Evolutionary conservation across 2,888 invertebrate genomes (phyloP), one percentile per base, ranked within the genome.

Genomic region (Anticlea derivata): DNA sequence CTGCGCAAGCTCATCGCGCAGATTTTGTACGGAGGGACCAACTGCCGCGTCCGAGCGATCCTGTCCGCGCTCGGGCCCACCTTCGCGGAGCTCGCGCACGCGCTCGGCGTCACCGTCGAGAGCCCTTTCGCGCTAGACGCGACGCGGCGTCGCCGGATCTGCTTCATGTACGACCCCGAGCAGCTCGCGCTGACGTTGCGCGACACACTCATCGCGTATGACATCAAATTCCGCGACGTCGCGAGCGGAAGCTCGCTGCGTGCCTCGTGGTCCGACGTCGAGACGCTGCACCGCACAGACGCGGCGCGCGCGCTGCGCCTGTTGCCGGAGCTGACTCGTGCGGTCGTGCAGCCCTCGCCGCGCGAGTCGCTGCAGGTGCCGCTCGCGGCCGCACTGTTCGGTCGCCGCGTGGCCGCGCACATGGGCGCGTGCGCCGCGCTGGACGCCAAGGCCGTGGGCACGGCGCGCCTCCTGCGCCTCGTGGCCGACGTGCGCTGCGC

Each of bases 81-180:
- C 11, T 44, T 49, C 44, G 39, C 39, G 5, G 29, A 31, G 26
- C 40, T 49, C 2, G 48, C 53, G 48, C 7, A 13, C 7, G 38
- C 44, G 5, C 41, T 29, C 23, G 49, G 40, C 27, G 34, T 49
- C 31, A 27, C 38, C 23, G 30, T 22, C 20, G 38, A 44, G 44
- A 38, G 40, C 6, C 53, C 48, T 7, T 24, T 33, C 39, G 29
- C 26, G 13, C 12, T 37, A 7, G 29, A 37, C n/a, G 10, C 39
- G 23, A 7, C 34, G 22, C 12, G 22, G 6, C 22, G 35, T 26
- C 39, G 35, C 17, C 34, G 40, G 7, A 10, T 48, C 47, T 31
- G 55, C 34, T 40, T 63, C 43, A 12, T 37, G 44, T 7, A 65
- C 51, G 55, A 62, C 61, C 44, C 44, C 4, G 53, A 49, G 17